Percentiles rank a stretch among this genome's conserved stretches.
Conservation (phyloP, 2,113 vertebrate genomes). For the Gasterosteus aculeatus region DNA sequence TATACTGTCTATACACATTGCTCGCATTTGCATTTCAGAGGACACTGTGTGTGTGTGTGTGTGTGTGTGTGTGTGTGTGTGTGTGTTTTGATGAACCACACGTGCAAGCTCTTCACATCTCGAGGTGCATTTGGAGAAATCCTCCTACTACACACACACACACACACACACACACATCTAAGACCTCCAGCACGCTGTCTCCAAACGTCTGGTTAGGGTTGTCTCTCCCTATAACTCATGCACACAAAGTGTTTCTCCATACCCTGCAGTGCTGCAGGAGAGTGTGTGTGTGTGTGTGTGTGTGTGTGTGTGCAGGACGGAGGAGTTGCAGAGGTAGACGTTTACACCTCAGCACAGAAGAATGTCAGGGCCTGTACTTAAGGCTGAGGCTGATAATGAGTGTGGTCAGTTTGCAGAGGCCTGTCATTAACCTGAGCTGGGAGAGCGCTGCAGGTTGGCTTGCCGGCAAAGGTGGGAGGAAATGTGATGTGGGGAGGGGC, state of each 20-base stretch:
- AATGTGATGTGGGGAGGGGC: slow-evolving; percentile 12
- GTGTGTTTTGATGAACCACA: neutral
- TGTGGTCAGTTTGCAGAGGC: slow-evolving; percentile 73
- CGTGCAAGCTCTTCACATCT: neutral
- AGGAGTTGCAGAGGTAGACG: slow-evolving; percentile 61
- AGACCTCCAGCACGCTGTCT: neutral
- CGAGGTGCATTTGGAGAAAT: slow-evolving; percentile 25
- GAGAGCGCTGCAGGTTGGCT: slow-evolving; percentile 43
- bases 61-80: neutral
- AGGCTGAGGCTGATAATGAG: slow-evolving; percentile 75
- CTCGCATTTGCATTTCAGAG: neutral
- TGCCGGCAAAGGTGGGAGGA: slow-evolving; percentile 31
- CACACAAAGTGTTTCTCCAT: slow-evolving; percentile 1
- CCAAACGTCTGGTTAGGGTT: neutral
- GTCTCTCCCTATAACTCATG: slow-evolving; percentile 29
- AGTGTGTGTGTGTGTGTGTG: neutral
- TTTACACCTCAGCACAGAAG: slow-evolving; percentile 78
- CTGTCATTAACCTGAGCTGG: slow-evolving; percentile 78
- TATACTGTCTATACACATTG: neutral
- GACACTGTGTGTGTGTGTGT: neutral
- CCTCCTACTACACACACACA: slow-evolving; percentile 18
- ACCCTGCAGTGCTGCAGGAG: slow-evolving; percentile 9
- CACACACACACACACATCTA: too few species aligned
- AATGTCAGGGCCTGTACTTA: slow-evolving; percentile 79
- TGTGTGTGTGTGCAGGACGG: slow-evolving; percentile 27